phyloP scores from a whole-genome alignment of 2,888 invertebrate genomes.

The Lypha dubia region DNA sequence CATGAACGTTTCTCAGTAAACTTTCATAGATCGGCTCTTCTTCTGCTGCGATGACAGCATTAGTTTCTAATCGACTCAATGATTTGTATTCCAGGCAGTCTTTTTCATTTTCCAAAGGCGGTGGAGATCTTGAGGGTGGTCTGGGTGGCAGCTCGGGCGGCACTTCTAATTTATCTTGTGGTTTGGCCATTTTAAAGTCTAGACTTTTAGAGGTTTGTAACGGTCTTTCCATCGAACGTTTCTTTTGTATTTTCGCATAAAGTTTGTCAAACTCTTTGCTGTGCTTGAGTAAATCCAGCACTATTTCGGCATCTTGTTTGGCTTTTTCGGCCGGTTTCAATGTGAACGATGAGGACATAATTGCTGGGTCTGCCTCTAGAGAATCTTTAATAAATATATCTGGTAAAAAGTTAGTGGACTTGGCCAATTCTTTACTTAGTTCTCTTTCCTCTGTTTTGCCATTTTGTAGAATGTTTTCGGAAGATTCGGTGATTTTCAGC shows the following conservation, averaged over 20 bases:
- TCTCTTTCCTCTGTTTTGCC: slow-evolving; percentile 50
- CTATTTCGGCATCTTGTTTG: slow-evolving; percentile 86
- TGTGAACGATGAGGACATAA: slow-evolving; percentile 66
- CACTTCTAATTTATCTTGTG: slow-evolving; percentile 14
- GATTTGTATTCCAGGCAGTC: slow-evolving; percentile 63
- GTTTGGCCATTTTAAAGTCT: slow-evolving; percentile 56
- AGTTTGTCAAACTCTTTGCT: slow-evolving; percentile 92
- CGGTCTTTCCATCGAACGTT: slow-evolving; percentile 78
- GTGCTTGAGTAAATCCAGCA: slow-evolving; percentile 92
- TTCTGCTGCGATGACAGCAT: too few relatives aligned
- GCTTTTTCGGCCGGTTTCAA: slow-evolving; percentile 86
- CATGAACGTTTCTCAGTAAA: slow-evolving; percentile 82
- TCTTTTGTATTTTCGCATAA: slow-evolving; percentile 88
- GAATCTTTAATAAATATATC: slow-evolving; percentile 73
- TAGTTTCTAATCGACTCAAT: slow-evolving; percentile 43
- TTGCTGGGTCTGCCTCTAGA: slow-evolving; percentile 59
- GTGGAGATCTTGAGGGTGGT: slow-evolving; percentile 82
- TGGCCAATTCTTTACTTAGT: slow-evolving; percentile 43
- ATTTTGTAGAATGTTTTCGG: slow-evolving; percentile 84
- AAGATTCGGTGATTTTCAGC: slow-evolving; percentile 87
- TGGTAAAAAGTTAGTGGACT: slow-evolving; percentile 66
- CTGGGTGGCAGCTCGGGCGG: slow-evolving; percentile 78
- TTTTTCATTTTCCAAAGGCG: slow-evolving; percentile 79
- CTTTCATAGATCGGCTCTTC: slow-evolving; percentile 83
- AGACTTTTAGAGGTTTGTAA: slow-evolving; percentile 71